These are phyloP conservation scores for Hesperophylax magnus DNA, from an alignment of 1,140 invertebrate species.

Conservation along the genomic window DNA sequence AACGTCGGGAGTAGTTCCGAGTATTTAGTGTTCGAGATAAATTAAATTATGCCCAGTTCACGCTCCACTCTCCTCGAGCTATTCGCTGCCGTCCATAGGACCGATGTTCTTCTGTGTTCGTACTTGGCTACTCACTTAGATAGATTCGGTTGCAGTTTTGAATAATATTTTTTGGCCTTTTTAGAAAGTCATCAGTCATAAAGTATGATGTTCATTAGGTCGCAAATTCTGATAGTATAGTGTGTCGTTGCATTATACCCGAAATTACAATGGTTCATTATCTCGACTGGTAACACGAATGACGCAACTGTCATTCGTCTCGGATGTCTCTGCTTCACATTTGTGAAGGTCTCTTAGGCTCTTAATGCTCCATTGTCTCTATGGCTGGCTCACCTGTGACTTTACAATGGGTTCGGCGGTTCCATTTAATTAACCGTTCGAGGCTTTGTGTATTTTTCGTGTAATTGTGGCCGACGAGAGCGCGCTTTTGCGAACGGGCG, in stretches of 20 bases:
- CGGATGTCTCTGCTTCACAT: neutral
- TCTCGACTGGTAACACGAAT: neutral
- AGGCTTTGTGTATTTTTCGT: conserved; percentile 33
- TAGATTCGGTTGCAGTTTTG: neutral
- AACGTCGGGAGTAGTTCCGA: conserved; percentile 19
- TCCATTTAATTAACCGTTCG: conserved; percentile 33
- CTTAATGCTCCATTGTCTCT: conserved; percentile 26
- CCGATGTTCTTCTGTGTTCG: neutral
- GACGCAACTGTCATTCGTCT: conserved; percentile 24
- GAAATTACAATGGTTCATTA: conserved; percentile 25
- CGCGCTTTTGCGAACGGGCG: conserved; percentile 5
- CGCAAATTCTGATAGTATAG: neutral
- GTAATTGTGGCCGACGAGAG: conserved; percentile 15
- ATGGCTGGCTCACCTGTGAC: conserved; percentile 7
- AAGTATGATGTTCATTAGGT: neutral
- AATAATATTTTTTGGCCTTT: neutral
- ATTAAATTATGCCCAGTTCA: conserved; percentile 54
- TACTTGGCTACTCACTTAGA: neutral
- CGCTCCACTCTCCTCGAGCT: conserved; percentile 50
- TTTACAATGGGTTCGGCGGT: conserved; percentile 24
- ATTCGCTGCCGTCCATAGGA: conserved; percentile 30
- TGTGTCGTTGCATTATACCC: neutral
- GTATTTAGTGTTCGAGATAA: conserved; percentile 45
- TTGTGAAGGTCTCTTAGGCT: neutral
- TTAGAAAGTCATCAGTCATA: conserved; percentile 4